Percentiles rank a stretch among this genome's conserved stretches.
phyloP scores from a whole-genome alignment of 2,888 invertebrate genomes.

The Lycocerus yunnanus region DNA sequence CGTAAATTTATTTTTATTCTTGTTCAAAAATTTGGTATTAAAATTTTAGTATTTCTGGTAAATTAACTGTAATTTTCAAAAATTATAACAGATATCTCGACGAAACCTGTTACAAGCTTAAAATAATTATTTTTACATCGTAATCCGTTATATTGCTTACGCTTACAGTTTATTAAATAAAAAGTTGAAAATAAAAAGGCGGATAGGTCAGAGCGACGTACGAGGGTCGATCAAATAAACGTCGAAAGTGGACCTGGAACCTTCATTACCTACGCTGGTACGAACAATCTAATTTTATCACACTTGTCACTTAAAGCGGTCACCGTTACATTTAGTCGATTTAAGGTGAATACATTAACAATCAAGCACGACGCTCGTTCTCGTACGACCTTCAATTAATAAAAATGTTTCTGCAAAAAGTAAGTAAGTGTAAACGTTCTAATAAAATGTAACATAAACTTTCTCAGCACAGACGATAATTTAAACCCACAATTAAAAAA shows the following conservation, averaged over 20 bases:
- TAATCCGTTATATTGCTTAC: neutral
- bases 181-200: neutral
- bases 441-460: neutral
- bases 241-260: neutral
- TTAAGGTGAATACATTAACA: neutral
- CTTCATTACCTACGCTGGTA: neutral
- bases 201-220: neutral
- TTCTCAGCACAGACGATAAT: too few species aligned
- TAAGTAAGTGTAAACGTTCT: neutral
- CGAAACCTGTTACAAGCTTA: neutral
- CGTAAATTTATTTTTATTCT: neutral
- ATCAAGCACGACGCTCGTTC: neutral
- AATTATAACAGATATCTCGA: neutral
- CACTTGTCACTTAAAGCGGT: neutral
- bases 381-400: neutral
- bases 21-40: neutral
- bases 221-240: neutral
- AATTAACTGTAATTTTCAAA: neutral
- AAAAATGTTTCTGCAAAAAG: neutral
- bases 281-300: neutral
- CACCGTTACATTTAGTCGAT: neutral
- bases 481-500: too few species aligned
- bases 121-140: neutral
- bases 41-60: neutral
- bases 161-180: neutral